Evolutionary conservation across 2,113 vertebrate genomes (phyloP).

Genomic region (Vidua chalybeata): DNA sequence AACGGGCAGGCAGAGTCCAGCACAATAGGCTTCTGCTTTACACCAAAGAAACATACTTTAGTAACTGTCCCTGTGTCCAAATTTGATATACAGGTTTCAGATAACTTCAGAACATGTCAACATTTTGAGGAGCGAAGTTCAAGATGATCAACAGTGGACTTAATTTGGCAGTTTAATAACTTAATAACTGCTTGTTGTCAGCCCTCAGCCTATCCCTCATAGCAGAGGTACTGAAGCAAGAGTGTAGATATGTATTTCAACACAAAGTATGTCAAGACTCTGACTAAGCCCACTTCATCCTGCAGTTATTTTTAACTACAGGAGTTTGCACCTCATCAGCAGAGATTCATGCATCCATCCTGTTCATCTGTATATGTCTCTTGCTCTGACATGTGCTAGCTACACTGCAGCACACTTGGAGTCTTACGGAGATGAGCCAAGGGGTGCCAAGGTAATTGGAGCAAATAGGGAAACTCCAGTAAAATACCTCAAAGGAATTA

Average conservation of each 20-base stretch:
- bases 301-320: not conserved
- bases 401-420: not conserved
- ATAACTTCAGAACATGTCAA: not conserved
- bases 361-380: not conserved
- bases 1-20: not conserved
- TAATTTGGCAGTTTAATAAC: not conserved
- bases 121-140: not conserved
- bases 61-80: not conserved
- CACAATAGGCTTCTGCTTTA: not conserved
- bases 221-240: not conserved
- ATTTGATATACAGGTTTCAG: not conserved
- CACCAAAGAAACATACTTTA: not conserved
- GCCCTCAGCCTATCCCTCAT: not conserved
- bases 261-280: not conserved
- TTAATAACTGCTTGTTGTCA: not conserved
- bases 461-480: not conserved
- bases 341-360: not conserved
- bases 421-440: fast-evolving
- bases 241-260: fast-evolving
- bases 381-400: not conserved
- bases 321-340: not conserved
- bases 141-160: not conserved
- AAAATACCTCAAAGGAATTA: not conserved
- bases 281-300: not conserved
- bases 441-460: not conserved